These are phyloP conservation scores for Promerops cafer DNA, from an alignment of 2,113 vertebrate genomes.

Conservation along the genomic window DNA sequence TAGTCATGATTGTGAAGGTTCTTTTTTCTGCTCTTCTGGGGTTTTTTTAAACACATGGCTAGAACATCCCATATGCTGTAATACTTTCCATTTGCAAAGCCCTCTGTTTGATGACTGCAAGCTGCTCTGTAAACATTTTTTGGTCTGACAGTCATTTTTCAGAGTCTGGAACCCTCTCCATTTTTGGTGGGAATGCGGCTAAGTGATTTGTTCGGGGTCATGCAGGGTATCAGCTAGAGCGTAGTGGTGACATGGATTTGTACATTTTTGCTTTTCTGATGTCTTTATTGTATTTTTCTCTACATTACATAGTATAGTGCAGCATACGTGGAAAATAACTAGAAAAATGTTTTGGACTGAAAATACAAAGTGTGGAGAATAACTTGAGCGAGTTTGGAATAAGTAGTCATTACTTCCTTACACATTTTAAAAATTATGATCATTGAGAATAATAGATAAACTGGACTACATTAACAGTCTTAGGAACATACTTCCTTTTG, in stretches of 20 bases:
- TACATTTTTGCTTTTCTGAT: neutral
- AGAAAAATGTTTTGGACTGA: neutral
- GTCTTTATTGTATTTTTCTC: neutral
- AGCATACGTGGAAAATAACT: neutral
- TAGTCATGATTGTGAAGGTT: neutral
- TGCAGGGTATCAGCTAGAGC: neutral
- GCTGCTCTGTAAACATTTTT: slow-evolving; percentile 32
- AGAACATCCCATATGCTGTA: neutral
- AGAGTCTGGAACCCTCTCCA: neutral
- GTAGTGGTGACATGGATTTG: neutral
- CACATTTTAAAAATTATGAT: neutral
- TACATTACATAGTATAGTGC: neutral
- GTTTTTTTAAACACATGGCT: neutral
- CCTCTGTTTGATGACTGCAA: slow-evolving; percentile 23
- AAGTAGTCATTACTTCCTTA: neutral
- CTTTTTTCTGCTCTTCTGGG: neutral
- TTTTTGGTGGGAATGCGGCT: slow-evolving; percentile 3
- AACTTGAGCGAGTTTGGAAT: neutral
- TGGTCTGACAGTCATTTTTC: neutral
- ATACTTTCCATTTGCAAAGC: slow-evolving; percentile 42
- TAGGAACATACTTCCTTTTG: neutral
- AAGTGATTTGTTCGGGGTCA: neutral
- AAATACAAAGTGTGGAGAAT: neutral
- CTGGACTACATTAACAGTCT: neutral
- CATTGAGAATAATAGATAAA: neutral